Base-by-base conservation (phyloP, 2,113 vertebrate species). In the Pomatorhinus ruficollis region DNA sequence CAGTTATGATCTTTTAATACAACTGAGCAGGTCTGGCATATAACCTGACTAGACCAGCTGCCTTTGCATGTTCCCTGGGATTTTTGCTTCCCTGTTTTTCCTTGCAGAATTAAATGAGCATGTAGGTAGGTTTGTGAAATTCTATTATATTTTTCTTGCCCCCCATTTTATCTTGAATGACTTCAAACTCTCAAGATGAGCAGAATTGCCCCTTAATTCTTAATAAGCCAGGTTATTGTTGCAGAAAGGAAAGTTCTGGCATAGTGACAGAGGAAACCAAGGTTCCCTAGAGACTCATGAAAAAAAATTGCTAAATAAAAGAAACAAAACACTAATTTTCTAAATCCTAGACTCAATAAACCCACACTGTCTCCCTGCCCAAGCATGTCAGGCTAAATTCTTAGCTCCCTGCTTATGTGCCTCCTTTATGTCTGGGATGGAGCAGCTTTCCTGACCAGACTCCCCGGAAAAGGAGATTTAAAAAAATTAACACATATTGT, bases 401-500 rank as follows among this genome's bases (percentile, higher is more conserved):
- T 70, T 30, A 74, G 45, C 59, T 87, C 40, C 31, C 35, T 71
- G 9, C 24, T 79, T 44, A 16, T 5, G 6, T 74, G 23, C 33
- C 47, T 57, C 30, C 35, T 81, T 54, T 66, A 22, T 8, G 11
- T 24, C 52, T 49, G 37, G 37, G 24, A 42, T 35, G 40, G 7
- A 56, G 12, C 45, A 69, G 49, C 69, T 93, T 52, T 47, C 28
- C 72, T 64, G 70, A 88, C 47, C 71, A 61, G n/a, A 19, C 12
- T 40, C 53, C n/a, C 27, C 49, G 25, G 21, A 64, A 79, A 78
- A 84, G 20, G 39, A 45, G 27, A 6, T 15, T 33, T 20, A 0
- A 45, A 21, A 75, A 59, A 59, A n/a, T 28, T 24, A 69, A 40
- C 30, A 44, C 0, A 0, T 50, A 1, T 25, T 30, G 23, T 59